These are phyloP conservation scores for Nycticebus coucang DNA, from an alignment of 2,113 vertebrate species.

Conservation along the genomic window DNA sequence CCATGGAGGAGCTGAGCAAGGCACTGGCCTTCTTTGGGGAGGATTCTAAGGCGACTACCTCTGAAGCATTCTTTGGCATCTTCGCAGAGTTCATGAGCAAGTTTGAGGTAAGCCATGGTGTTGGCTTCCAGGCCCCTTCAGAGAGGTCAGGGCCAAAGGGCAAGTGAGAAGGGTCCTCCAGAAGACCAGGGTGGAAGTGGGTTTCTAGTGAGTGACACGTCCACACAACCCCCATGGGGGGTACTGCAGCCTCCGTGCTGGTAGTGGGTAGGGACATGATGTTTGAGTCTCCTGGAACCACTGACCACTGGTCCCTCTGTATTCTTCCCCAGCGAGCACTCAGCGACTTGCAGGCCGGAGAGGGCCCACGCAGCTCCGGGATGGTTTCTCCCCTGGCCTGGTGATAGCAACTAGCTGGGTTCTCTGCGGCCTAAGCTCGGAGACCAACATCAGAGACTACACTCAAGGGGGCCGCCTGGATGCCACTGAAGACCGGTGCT, in stretches of 20 bases:
- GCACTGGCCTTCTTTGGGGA: constrained; percentile 96
- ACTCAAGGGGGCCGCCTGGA: not conserved
- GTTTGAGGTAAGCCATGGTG: constrained; percentile 91
- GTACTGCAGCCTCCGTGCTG: not conserved
- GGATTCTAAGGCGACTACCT: constrained; percentile 93
- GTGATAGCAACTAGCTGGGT: constrained; percentile 82
- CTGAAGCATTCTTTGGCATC: constrained; percentile 97
- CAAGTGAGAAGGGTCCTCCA: not conserved
- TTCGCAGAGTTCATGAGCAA: constrained; percentile 97
- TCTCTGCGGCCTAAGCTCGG: not conserved
- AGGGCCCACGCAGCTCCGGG: constrained; percentile 91
- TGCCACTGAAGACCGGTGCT: not conserved
- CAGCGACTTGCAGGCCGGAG: constrained; percentile 90
- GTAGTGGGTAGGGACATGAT: not conserved
- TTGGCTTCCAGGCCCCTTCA: not conserved
- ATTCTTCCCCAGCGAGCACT: constrained; percentile 90
- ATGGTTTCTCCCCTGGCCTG: constrained; percentile 94
- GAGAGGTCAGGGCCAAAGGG: not conserved
- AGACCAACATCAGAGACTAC: not conserved
- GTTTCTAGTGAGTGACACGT: not conserved
- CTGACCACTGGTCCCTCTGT: not conserved
- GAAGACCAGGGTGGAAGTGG: not conserved
- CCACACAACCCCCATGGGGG: not conserved
- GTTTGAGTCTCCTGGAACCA: fast-evolving
- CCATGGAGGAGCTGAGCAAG: constrained; percentile 94